These are phyloP conservation scores for Manduca sexta DNA, from an alignment of 1,140 invertebrate species.

Conservation along the genomic window DNA sequence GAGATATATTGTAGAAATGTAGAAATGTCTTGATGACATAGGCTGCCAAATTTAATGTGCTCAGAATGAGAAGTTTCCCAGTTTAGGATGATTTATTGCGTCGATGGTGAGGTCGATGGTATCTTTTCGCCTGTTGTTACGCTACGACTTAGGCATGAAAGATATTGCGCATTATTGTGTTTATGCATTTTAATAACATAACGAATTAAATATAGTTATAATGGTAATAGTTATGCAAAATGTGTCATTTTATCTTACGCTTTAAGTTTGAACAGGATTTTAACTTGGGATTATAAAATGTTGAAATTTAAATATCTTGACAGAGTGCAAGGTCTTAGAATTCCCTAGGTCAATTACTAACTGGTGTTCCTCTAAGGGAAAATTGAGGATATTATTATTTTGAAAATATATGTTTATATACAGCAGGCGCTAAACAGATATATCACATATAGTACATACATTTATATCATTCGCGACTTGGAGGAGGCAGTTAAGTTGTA, in stretches of 20 bases:
- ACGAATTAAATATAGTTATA: background rate
- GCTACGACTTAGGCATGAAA: background rate
- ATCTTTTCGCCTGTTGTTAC: conserved; percentile 12
- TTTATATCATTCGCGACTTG: conserved; percentile 27
- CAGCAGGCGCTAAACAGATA: too few relatives aligned
- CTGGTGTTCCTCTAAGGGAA: background rate
- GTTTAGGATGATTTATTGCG: conserved; percentile 47
- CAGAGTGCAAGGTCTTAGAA: too few relatives aligned
- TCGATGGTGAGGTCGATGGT: conserved; percentile 26
- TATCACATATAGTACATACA: too few relatives aligned
- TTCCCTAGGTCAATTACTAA: background rate
- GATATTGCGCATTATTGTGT: background rate
- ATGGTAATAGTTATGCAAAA: too few relatives aligned
- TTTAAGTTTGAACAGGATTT: too few relatives aligned
- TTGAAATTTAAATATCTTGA: too few relatives aligned
- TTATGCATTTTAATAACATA: background rate
- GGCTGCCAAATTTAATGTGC: conserved; percentile 46
- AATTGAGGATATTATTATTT: background rate
- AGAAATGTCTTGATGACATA: conserved; percentile 39
- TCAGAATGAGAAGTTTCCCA: conserved; percentile 47
- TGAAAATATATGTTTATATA: too few relatives aligned
- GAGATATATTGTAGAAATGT: too few relatives aligned
- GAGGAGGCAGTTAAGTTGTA: conserved; percentile 38
- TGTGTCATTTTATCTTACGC: too few relatives aligned
- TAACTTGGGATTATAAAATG: too few relatives aligned